Conservation (phyloP, 2,113 vertebrate species). For the Rhinogobius similis region DNA sequence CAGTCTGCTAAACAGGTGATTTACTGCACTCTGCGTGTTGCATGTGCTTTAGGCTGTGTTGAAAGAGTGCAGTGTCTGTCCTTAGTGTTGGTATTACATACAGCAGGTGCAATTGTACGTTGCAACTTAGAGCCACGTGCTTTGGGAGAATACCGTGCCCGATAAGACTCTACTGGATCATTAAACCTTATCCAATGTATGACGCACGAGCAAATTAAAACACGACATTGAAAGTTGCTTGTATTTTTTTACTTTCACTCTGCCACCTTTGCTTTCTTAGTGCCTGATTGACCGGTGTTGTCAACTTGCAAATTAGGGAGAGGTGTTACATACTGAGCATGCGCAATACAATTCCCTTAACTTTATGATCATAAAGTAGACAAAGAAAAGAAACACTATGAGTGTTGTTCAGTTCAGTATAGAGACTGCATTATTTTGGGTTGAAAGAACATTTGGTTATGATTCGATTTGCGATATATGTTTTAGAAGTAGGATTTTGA, state of each 20-base stretch:
- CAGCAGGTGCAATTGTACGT: background rate
- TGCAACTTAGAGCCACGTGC: background rate
- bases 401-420: background rate
- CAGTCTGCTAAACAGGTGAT: background rate
- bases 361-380: background rate
- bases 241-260: background rate
- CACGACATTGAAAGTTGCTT: background rate
- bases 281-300: background rate
- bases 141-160: background rate
- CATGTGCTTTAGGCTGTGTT: background rate
- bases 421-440: too few species aligned
- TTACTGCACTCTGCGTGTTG: background rate
- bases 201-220: background rate
- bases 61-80: background rate
- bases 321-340: background rate
- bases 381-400: too few species aligned
- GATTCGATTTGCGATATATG: too few species aligned
- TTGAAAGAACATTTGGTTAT: too few species aligned
- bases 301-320: background rate
- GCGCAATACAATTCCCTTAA: background rate
- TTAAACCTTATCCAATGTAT: background rate
- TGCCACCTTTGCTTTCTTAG: background rate
- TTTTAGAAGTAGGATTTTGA: too few species aligned
- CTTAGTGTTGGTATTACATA: too few species aligned
- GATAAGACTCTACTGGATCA: background rate